Conservation (phyloP, 2,113 vertebrate genomes). For the Diphyllodes magnificus region DNA sequence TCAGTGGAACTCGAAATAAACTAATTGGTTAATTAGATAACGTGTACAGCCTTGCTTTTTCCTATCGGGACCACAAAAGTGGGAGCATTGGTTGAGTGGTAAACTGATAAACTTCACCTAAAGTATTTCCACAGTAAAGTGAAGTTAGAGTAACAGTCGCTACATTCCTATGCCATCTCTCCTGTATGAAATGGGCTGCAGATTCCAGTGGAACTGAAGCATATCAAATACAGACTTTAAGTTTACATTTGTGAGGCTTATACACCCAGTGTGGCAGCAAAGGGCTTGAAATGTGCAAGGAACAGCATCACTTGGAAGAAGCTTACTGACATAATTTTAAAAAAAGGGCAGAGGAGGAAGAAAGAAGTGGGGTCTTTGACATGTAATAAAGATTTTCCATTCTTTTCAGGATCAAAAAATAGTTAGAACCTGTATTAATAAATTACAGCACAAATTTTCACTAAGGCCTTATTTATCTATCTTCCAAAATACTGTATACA, state of each 20-base stretch:
- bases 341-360: neutral
- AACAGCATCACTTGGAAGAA: neutral
- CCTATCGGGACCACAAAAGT: rapidly evolving
- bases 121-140: neutral
- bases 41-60: neutral
- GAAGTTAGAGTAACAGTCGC: neutral
- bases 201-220: neutral
- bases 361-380: neutral
- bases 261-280: neutral
- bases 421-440: neutral
- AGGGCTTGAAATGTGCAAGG: neutral
- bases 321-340: neutral
- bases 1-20: neutral
- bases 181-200: neutral
- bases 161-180: neutral
- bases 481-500: neutral
- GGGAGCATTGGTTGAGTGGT: neutral
- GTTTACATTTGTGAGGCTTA: neutral
- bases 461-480: neutral
- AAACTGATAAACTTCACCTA: neutral
- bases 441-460: neutral
- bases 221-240: neutral
- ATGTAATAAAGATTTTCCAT: neutral
- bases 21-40: neutral
- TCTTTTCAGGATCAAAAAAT: neutral